Base-by-base conservation (phyloP, 92 coral and sea anemone species). In the Meandrina meandrites region DNA sequence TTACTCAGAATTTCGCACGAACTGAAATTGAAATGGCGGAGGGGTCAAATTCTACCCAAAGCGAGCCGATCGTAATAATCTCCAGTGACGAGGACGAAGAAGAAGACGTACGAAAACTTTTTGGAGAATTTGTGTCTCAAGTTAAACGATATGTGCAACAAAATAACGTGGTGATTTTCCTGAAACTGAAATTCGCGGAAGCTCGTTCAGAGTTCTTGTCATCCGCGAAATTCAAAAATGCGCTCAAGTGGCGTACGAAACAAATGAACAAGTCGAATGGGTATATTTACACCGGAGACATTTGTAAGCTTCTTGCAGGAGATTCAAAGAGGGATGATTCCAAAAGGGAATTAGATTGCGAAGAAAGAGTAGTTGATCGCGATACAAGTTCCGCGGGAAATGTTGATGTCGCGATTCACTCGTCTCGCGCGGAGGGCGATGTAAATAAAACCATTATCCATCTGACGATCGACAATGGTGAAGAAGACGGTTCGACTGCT, bases 41-140 rank as follows among this genome's bases (percentile, higher is more conserved):
- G 8, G 57, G 69, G 17, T 11, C 78, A 24, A 74, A n/a, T 24
- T 4, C 42, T 82, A 11, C 84, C 64, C 31, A 30, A 68, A 80
- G 76, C 53, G 73, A 73, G 22, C 76, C 53, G 34, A 75, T 95
- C 76, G 83, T 92, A 12, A 77, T 93, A 1, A 86, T 92, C 13
- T 90, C 94, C 77, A 95, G 99, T 69, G 99, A 97, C 48, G 98
- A 97, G 18, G 99, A 96, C 47, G 95, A 89, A 22, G 91, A 92
- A 24, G 96, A 87, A 76, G 86, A 93, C 50, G 87, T 85, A 19
- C 75, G 76, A 50, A 93, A 90, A 34, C 93, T 95, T 67, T 92
- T 92, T n/a, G 50, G 87, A 40, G 88, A 72, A 19, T 92, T 94
- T 89, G 84, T 93, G 11, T 82, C 81, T 60, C 89, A 89, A 21